Conservation (phyloP, 2,113 vertebrate species). For the Istiophorus platypterus region DNA sequence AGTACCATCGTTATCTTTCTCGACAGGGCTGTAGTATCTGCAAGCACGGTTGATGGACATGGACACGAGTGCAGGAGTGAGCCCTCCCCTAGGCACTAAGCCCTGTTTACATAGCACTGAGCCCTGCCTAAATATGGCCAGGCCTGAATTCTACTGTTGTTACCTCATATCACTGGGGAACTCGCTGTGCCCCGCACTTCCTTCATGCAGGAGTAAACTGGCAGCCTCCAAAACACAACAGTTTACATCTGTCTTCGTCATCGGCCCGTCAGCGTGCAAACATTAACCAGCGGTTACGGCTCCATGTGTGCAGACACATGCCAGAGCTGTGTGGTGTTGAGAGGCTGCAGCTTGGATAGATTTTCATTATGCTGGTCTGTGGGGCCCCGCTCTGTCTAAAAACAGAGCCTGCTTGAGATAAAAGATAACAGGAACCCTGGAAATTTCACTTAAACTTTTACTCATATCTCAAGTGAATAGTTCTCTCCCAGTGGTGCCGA, state of each 20-base stretch:
- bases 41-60: slow-evolving; percentile 66
- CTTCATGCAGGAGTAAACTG: slow-evolving; percentile 44
- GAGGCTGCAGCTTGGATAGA: slow-evolving; percentile 35
- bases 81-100: slow-evolving; percentile 64
- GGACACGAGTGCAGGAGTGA: slow-evolving; percentile 69
- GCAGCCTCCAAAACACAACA: background rate
- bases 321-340: slow-evolving; percentile 39
- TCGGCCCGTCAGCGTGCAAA: slow-evolving; percentile 54
- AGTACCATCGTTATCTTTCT: slow-evolving; percentile 30
- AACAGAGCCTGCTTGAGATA: slow-evolving; percentile 65
- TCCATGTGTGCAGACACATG: slow-evolving; percentile 47
- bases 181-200: slow-evolving; percentile 31
- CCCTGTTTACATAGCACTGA: slow-evolving; percentile 82
- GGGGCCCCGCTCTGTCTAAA: slow-evolving; percentile 48
- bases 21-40: slow-evolving; percentile 18
- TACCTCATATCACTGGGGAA: slow-evolving; percentile 42
- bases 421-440: slow-evolving; percentile 53
- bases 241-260: slow-evolving; percentile 63
- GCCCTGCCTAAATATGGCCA: slow-evolving; percentile 83
- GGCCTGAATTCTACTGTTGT: slow-evolving; percentile 73
- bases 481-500: slow-evolving; percentile 22
- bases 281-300: slow-evolving; percentile 55
- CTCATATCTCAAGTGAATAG: slow-evolving; percentile 52
- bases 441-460: slow-evolving; percentile 58
- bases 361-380: slow-evolving; percentile 29